Conservation (phyloP, 2,888 invertebrate genomes). For the Microctonus aethiopoides region DNA sequence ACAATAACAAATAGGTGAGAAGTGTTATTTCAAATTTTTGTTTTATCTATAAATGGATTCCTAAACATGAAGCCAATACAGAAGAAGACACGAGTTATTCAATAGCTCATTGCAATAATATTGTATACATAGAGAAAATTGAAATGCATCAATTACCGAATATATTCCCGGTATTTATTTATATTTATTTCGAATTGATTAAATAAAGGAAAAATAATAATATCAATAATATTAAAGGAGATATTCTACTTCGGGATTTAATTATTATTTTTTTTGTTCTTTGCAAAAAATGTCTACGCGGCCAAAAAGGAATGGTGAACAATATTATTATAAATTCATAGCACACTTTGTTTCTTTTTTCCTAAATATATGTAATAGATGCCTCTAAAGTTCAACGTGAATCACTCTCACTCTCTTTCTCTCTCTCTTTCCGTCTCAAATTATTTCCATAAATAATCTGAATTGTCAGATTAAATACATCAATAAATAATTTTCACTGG, state of each 20-base stretch:
- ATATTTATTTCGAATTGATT: background rate
- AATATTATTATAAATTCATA: conserved; percentile 42
- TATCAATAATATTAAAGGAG: background rate
- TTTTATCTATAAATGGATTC: background rate
- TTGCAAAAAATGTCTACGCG: conserved; percentile 3
- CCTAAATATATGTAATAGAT: conserved; percentile 47
- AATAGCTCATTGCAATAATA: background rate
- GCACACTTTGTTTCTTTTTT: conserved; percentile 38
- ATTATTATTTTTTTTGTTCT: background rate
- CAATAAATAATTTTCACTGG: conserved; percentile 41
- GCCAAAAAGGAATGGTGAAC: conserved; percentile 10
- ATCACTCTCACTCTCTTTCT: conserved; percentile 5
- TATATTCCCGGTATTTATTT: background rate
- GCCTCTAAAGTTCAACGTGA: conserved; percentile 37
- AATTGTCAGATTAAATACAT: conserved; percentile 24
- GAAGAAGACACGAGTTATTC: background rate
- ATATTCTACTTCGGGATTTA: conserved; percentile 12
- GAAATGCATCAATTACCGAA: background rate
- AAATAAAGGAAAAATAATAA: background rate
- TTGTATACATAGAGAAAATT: background rate
- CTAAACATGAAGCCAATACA: conserved; percentile 21
- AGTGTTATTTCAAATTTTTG: no score
- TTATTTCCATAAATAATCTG: conserved; percentile 7
- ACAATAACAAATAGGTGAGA: conserved; percentile 21
- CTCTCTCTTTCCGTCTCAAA: background rate